Percentiles rank a stretch among this genome's conserved stretches.
Evolutionary conservation across 2,888 invertebrate genomes (phyloP).

Genomic region (Oxyscelio sp.): DNA sequence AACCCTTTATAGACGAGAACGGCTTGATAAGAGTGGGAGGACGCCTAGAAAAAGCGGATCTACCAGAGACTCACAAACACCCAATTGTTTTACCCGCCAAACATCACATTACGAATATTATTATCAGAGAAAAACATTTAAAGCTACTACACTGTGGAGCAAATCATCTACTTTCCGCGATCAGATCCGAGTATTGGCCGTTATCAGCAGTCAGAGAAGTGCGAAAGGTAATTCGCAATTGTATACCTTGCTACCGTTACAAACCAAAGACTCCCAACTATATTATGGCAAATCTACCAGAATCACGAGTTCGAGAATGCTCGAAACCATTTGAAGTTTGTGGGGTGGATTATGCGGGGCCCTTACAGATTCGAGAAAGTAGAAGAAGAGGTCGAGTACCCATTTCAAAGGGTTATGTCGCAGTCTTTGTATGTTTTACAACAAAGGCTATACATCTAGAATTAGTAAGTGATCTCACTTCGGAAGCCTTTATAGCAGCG

Average conservation of each 20-base stretch:
- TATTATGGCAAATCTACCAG: slow-evolving; percentile 39
- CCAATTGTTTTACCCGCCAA: no score
- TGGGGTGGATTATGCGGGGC: slow-evolving; percentile 62
- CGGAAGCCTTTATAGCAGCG: slow-evolving; percentile 55
- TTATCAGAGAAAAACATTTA: no score
- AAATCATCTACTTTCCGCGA: no score
- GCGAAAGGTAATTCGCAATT: slow-evolving; percentile 17
- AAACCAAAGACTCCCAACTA: slow-evolving; percentile 36
- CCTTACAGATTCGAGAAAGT: slow-evolving; percentile 55
- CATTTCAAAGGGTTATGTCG: slow-evolving; percentile 72
- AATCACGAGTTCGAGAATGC: slow-evolving; percentile 3
- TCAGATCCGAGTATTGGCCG: neutral
- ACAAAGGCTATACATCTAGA: slow-evolving; percentile 68
- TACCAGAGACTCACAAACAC: no score
- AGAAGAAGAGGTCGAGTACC: slow-evolving; percentile 37
- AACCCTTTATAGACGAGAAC: no score
- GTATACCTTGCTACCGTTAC: slow-evolving; percentile 47
- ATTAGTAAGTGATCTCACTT: slow-evolving; percentile 52
- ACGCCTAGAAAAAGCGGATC: no score
- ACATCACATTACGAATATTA: no score
- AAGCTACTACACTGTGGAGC: no score
- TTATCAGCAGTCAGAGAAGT: slow-evolving; percentile 21
- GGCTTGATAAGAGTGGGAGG: no score
- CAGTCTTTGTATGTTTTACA: slow-evolving; percentile 75
- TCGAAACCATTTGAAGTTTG: slow-evolving; percentile 32